phyloP scores from a whole-genome alignment of 2,888 invertebrate species.

The Geophilus truncorum region DNA sequence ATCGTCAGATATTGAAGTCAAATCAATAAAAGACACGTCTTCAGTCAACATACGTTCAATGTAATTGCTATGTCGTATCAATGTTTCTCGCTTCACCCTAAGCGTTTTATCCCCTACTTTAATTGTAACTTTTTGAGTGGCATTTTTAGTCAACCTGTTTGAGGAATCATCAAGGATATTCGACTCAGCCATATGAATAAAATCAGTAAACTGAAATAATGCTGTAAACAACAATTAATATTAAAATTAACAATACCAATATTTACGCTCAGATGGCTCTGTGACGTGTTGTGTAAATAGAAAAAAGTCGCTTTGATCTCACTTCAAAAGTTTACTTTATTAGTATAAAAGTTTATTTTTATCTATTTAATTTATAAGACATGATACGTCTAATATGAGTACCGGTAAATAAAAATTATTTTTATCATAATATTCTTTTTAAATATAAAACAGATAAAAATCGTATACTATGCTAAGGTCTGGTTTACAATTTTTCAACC shows the following conservation, averaged over 20 bases:
- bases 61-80: background rate
- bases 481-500: background rate
- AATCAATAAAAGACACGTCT: background rate
- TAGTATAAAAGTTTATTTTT: background rate
- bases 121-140: background rate
- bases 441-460: slow-evolving; percentile 1
- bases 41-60: background rate
- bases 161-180: background rate
- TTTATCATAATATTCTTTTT: background rate
- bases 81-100: background rate
- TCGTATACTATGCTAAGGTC: background rate
- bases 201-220: background rate
- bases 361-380: background rate
- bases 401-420: background rate
- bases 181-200: background rate
- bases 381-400: background rate
- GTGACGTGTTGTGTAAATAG: no score
- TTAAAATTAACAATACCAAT: no score
- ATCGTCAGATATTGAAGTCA: background rate
- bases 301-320: no score
- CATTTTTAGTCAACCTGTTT: background rate
- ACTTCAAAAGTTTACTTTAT: background rate
- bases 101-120: background rate
- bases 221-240: no score
- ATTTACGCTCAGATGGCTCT: background rate